Percentiles rank a stretch among this genome's conserved stretches.
phyloP scores from a whole-genome alignment of 2,888 invertebrate species.

The Malacosoma neustria region DNA sequence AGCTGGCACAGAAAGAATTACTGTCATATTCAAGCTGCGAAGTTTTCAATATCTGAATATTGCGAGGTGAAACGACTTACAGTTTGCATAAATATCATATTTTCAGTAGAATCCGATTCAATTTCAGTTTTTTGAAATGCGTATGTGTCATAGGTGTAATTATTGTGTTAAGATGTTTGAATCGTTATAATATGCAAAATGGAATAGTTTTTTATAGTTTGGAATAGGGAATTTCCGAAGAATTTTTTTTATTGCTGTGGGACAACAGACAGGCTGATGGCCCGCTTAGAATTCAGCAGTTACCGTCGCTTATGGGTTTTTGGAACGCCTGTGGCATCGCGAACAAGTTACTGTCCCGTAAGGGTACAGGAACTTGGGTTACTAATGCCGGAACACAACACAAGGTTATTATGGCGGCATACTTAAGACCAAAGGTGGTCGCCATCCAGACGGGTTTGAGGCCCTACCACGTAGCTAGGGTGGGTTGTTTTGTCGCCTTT shows the following conservation, averaged over 20 bases:
- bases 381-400: background rate
- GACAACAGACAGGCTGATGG: too few species aligned
- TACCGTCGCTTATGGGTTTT: background rate
- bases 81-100: constrained; percentile 46
- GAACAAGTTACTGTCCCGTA: too few species aligned
- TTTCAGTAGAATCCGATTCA: constrained; percentile 35
- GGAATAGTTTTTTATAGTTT: too few species aligned
- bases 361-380: background rate
- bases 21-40: constrained; percentile 10
- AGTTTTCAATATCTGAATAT: constrained; percentile 37
- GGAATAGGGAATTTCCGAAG: too few species aligned
- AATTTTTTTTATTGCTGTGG: too few species aligned
- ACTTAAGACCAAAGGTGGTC: background rate
- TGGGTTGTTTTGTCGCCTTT: too few species aligned
- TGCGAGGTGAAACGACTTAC: constrained; percentile 27
- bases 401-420: background rate
- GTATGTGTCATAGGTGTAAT: background rate
- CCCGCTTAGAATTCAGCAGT: too few species aligned
- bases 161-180: background rate
- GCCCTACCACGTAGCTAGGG: too few species aligned
- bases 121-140: constrained; percentile 24
- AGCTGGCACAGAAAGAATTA: background rate
- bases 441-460: too few species aligned
- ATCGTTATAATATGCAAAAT: too few species aligned
- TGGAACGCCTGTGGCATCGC: too few species aligned